Evolutionary conservation across 2,888 invertebrate species (phyloP).

Genomic region (Muscina levida): DNA sequence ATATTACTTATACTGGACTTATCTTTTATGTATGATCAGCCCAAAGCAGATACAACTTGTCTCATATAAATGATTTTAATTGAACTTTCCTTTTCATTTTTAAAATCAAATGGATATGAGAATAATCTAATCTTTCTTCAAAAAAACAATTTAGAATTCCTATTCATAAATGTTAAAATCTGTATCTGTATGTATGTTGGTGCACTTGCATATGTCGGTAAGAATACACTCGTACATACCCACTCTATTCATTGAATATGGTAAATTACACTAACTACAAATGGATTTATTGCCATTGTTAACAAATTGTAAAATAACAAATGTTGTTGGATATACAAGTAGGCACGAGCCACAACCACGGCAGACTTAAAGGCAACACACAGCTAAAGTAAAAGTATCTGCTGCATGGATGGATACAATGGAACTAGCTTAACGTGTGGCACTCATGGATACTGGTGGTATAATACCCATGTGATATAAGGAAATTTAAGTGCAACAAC

Average conservation of each 20-base stretch:
- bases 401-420: conserved; percentile 15
- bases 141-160: too few species aligned
- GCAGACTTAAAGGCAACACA: conserved; percentile 60
- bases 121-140: too few species aligned
- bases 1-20: too few species aligned
- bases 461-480: conserved; percentile 39
- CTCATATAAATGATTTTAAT: too few species aligned
- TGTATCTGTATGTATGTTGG: too few species aligned
- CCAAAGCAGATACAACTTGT: too few species aligned
- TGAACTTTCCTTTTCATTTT: too few species aligned
- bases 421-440: not conserved
- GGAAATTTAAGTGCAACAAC: conserved; percentile 51
- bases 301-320: conserved; percentile 71
- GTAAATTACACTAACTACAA: conserved; percentile 68
- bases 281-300: conserved; percentile 71
- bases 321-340: conserved; percentile 57
- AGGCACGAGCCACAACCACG: conserved; percentile 65
- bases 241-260: conserved; percentile 66
- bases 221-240: not conserved
- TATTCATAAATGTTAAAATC: too few species aligned
- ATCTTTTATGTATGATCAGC: too few species aligned
- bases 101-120: too few species aligned
- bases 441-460: conserved; percentile 32
- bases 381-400: conserved; percentile 28
- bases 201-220: conserved; percentile 10